These are phyloP conservation scores for Anser cygnoides DNA, from an alignment of 2,113 vertebrate species.

Conservation along the genomic window DNA sequence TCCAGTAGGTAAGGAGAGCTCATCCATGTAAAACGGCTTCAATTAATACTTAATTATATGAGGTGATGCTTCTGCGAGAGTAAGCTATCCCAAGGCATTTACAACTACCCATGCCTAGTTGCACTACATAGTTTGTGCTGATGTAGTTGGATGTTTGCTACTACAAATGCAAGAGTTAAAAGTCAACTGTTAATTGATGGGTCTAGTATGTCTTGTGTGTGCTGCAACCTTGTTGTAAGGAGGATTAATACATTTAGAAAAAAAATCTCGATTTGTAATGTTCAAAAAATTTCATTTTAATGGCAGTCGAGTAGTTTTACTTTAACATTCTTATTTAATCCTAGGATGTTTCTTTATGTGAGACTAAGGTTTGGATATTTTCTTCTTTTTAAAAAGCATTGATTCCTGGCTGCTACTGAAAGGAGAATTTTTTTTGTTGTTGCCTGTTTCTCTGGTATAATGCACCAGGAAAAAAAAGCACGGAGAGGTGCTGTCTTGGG, in stretches of 20 bases:
- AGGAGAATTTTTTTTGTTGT: background rate
- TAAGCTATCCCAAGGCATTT: background rate
- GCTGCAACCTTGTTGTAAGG: background rate
- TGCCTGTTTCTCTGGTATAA: background rate
- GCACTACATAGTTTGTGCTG: too few relatives aligned
- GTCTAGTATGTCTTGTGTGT: accelerated
- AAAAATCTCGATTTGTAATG: background rate
- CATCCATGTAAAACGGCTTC: background rate
- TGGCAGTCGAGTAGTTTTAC: background rate
- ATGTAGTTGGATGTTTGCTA: background rate
- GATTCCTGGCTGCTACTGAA: background rate
- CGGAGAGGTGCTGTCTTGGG: accelerated
- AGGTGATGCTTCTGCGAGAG: background rate
- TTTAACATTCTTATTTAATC: background rate
- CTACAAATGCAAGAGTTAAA: background rate
- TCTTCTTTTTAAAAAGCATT: background rate
- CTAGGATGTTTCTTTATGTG: background rate
- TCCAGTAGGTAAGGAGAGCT: background rate
- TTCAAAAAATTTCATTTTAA: too few relatives aligned
- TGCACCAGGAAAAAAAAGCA: background rate
- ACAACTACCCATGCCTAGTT: background rate
- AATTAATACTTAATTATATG: background rate
- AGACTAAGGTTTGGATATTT: accelerated
- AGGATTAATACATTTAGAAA: background rate
- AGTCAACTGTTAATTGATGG: background rate